phyloP scores from a whole-genome alignment of 2,113 vertebrate genomes.

The Scolopax mira region DNA sequence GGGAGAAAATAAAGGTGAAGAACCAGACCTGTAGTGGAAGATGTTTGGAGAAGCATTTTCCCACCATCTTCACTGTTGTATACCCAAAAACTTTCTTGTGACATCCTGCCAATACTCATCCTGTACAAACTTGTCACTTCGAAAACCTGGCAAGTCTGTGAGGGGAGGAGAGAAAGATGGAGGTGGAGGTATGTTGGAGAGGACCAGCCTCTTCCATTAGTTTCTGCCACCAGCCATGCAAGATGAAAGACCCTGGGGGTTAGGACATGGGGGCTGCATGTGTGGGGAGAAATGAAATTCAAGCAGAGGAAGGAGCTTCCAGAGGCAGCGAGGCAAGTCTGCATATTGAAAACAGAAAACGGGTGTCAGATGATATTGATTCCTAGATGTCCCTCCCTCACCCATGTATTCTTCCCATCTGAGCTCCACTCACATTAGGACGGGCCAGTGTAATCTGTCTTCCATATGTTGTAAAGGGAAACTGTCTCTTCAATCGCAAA shows the following conservation, averaged over 20 bases:
- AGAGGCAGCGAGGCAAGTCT: neutral
- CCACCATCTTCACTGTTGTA: neutral
- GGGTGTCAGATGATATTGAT: neutral
- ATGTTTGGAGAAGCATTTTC: neutral
- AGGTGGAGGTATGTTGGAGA: neutral
- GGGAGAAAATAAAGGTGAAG: neutral
- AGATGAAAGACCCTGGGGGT: neutral
- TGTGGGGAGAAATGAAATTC: neutral
- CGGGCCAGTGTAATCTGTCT: conserved; percentile 18
- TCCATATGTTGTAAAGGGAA: conserved; percentile 57
- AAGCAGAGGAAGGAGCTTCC: neutral
- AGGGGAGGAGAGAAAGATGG: neutral
- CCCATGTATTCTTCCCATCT: neutral
- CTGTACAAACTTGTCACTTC: neutral
- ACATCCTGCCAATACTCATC: neutral
- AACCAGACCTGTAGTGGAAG: neutral
- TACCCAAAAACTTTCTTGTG: neutral
- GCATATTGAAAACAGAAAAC: neutral
- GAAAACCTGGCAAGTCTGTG: neutral
- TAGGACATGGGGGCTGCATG: neutral
- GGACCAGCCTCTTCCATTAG: neutral
- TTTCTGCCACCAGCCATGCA: neutral
- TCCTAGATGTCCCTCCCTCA: neutral
- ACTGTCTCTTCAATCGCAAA: conserved; percentile 53
- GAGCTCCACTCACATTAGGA: neutral